A percentile compares a stretch with the other conserved stretches of the same genome.
These are phyloP conservation scores for Pedionomus torquatus DNA, from an alignment of 2,113 vertebrate genomes.

Conservation along the genomic window DNA sequence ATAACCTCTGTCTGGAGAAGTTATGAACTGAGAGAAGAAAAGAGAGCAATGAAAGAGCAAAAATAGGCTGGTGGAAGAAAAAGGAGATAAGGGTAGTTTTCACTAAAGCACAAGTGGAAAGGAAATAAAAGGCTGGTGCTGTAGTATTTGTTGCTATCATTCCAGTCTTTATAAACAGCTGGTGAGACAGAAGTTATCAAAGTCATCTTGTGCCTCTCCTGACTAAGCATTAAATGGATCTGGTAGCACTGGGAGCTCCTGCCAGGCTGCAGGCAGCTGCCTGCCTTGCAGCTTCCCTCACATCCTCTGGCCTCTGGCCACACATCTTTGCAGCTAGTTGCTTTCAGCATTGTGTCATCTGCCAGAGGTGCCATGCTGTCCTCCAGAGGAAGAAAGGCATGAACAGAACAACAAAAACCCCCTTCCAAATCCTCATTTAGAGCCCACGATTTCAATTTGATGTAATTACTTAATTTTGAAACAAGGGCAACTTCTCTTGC, in stretches of 20 bases:
- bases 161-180: not conserved
- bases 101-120: not conserved
- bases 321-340: not conserved
- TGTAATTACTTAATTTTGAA: not conserved
- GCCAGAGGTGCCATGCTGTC: not conserved
- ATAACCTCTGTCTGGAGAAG: not conserved
- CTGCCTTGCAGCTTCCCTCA: not conserved
- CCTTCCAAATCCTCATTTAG: not conserved
- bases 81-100: not conserved
- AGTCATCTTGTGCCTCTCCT: not conserved
- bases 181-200: not conserved
- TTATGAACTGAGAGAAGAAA: not conserved
- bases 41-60: not conserved
- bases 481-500: not conserved
- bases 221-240: accelerated
- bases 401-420: not conserved
- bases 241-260: accelerated
- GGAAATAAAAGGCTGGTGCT: not conserved
- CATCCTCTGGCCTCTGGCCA: not conserved
- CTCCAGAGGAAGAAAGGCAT: not conserved
- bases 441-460: not conserved
- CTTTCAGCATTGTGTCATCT: not conserved
- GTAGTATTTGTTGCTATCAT: not conserved
- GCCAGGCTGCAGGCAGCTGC: not conserved
- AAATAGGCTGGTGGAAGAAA: not conserved